These are phyloP conservation scores for Sturmia bella DNA, from an alignment of 2,888 invertebrate species.

Conservation along the genomic window DNA sequence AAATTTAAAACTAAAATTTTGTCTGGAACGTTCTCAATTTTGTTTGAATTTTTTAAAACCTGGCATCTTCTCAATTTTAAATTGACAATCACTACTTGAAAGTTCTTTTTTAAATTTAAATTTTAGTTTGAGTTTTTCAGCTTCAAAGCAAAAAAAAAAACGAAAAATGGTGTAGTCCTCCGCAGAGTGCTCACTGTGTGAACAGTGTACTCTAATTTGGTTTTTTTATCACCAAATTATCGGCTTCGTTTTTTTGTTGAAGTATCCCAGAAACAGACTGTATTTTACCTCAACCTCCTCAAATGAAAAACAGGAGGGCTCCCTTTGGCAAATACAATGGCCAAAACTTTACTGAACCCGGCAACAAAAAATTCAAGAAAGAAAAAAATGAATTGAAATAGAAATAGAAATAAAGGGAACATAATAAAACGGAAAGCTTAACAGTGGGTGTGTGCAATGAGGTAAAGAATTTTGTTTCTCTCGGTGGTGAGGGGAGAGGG, in stretches of 20 bases:
- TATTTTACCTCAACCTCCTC: slow-evolving; percentile 12
- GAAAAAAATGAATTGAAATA: slow-evolving; percentile 45
- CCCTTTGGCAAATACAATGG: slow-evolving; percentile 56
- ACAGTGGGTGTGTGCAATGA: slow-evolving; percentile 69
- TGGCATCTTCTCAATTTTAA: too few species aligned
- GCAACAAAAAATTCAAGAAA: slow-evolving; percentile 19
- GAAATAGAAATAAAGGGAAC: slow-evolving; percentile 65
- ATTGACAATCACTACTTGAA: too few species aligned
- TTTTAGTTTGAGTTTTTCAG: too few species aligned
- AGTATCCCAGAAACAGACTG: slow-evolving; percentile 51
- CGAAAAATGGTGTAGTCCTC: too few species aligned
- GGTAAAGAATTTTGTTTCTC: slow-evolving; percentile 59
- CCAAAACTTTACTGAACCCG: slow-evolving; percentile 62
- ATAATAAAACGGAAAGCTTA: slow-evolving; percentile 67
- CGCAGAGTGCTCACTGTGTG: too few species aligned
- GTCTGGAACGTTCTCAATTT: too few species aligned
- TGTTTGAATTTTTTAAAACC: too few species aligned
- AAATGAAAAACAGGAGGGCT: slow-evolving; percentile 5
- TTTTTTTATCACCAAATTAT: not conserved
- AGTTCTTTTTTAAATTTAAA: too few species aligned
- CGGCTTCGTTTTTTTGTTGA: not conserved
- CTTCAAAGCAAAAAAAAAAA: too few species aligned
- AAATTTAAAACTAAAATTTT: too few species aligned
- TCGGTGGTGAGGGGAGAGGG: not conserved
- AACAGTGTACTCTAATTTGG: not conserved